Evolutionary conservation across 2,797 vertebrate species (phyloP).

Genomic region (Leptoclinus maculatus): DNA sequence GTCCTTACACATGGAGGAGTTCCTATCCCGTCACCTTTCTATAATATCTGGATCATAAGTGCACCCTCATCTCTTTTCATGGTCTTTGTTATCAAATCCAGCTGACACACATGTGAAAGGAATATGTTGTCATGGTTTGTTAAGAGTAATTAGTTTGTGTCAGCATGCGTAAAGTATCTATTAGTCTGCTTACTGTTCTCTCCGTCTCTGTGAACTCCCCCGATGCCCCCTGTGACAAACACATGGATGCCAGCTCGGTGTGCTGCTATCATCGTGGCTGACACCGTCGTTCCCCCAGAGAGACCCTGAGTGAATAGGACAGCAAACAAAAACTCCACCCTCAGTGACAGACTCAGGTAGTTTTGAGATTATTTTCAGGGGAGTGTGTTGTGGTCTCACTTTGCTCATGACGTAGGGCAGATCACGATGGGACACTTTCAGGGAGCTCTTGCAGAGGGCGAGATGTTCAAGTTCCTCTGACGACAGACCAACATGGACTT

Average conservation of each 20-base stretch:
- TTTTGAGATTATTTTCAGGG: not conserved
- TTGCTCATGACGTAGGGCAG: slow-evolving; percentile 89
- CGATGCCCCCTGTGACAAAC: slow-evolving; percentile 93
- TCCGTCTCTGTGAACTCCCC: slow-evolving; percentile 91
- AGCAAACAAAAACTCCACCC: not conserved
- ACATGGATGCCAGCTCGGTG: slow-evolving; percentile 88
- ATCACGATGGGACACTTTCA: slow-evolving; percentile 90
- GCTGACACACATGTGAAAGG: not conserved
- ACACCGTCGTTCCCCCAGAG: slow-evolving; percentile 92
- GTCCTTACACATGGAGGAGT: not conserved
- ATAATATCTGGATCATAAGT: not conserved
- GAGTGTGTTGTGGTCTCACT: slow-evolving; percentile 71
- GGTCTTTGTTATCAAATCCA: not conserved
- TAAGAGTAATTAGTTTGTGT: not conserved
- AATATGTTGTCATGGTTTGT: not conserved
- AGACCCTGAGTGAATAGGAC: slow-evolving; percentile 81
- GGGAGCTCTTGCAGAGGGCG: slow-evolving; percentile 73
- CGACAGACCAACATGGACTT: slow-evolving; percentile 85
- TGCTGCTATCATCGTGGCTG: slow-evolving; percentile 91
- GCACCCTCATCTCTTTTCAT: not conserved
- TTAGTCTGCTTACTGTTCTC: slow-evolving; percentile 85
- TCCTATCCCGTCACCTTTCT: not conserved
- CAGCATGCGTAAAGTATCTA: not conserved
- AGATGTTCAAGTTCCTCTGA: slow-evolving; percentile 85
- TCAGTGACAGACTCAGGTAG: not conserved